Conservation (phyloP, 53 echinoderm and acorn worm species). For the Actinopyga echinites region DNA sequence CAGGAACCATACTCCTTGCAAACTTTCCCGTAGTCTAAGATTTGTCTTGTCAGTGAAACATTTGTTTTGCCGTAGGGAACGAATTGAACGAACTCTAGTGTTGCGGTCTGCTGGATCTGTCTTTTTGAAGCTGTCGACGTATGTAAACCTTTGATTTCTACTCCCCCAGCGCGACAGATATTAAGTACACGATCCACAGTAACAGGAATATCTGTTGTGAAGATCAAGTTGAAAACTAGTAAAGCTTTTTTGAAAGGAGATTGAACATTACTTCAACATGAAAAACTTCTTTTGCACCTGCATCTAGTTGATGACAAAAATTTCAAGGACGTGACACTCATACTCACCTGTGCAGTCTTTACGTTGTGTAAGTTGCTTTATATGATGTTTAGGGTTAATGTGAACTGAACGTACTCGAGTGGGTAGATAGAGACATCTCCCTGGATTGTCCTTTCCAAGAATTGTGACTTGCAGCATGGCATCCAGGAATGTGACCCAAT, state of each 20-base stretch:
- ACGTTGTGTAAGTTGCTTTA: too few relatives aligned
- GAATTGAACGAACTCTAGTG: constrained; percentile 65
- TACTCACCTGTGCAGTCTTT: too few relatives aligned
- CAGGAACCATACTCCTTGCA: constrained; percentile 49
- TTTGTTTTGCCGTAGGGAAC: constrained; percentile 65
- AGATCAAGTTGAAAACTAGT: too few relatives aligned
- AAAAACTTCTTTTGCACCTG: too few relatives aligned
- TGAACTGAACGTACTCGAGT: constrained; percentile 61
- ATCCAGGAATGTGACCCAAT: constrained; percentile 77
- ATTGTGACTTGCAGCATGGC: constrained; percentile 76
- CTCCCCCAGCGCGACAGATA: constrained; percentile 67
- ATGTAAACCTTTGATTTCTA: constrained; percentile 74
- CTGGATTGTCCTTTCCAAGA: constrained; percentile 49
- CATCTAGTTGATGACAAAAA: too few relatives aligned
- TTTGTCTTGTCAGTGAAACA: constrained; percentile 22
- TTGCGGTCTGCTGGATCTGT: constrained; percentile 61
- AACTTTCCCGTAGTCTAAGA: constrained; percentile 5
- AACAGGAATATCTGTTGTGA: background rate
- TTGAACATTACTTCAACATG: too few relatives aligned
- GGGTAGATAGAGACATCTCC: constrained; percentile 62
- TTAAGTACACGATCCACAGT: constrained; percentile 22
- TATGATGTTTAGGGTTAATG: constrained; percentile 64
- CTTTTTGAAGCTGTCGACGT: constrained; percentile 71
- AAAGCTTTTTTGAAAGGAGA: too few relatives aligned
- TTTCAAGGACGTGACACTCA: too few relatives aligned